phyloP scores from a whole-genome alignment of 1,140 invertebrate genomes.

The Plodia interpunctella region DNA sequence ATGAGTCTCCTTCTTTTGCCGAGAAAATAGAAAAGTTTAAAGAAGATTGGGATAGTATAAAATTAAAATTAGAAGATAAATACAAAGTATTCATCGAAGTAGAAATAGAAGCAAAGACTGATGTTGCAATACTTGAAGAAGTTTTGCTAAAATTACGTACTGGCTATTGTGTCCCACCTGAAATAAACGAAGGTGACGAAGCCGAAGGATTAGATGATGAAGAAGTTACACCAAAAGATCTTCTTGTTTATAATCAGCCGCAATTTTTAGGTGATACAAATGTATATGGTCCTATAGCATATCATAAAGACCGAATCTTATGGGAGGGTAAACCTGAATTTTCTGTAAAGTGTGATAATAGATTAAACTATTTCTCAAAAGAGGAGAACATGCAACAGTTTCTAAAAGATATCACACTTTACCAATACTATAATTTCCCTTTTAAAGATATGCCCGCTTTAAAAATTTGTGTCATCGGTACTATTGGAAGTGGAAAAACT shows the following conservation, averaged over 20 bases:
- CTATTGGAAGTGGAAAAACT: constrained; percentile 74
- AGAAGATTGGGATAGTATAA: constrained; percentile 56
- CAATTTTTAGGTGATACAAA: constrained; percentile 75
- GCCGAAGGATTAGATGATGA: constrained; percentile 38
- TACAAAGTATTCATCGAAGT: constrained; percentile 48
- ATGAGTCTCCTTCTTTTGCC: constrained; percentile 27
- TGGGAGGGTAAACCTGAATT: constrained; percentile 78
- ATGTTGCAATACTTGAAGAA: constrained; percentile 56
- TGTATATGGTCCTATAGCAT: constrained; percentile 77
- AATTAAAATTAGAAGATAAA: constrained; percentile 56
- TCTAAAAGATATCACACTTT: constrained; percentile 56
- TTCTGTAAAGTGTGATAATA: constrained; percentile 68
- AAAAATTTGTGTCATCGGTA: constrained; percentile 77
- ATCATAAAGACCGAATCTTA: constrained; percentile 69
- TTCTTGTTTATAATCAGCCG: constrained; percentile 51
- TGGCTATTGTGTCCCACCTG: constrained; percentile 36
- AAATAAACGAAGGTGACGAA: constrained; percentile 40
- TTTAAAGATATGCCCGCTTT: constrained; percentile 61
- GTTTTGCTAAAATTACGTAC: constrained; percentile 52
- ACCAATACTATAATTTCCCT: constrained; percentile 60
- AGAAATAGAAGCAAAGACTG: constrained; percentile 54
- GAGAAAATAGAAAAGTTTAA: constrained; percentile 58
- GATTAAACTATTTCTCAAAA: constrained; percentile 71
- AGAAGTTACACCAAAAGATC: constrained; percentile 38
- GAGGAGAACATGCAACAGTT: constrained; percentile 68